Evolutionary conservation across 2,797 vertebrate species (phyloP), one percentile per base, ranked within the genome.

Genomic region (Pangasius macronema): DNA sequence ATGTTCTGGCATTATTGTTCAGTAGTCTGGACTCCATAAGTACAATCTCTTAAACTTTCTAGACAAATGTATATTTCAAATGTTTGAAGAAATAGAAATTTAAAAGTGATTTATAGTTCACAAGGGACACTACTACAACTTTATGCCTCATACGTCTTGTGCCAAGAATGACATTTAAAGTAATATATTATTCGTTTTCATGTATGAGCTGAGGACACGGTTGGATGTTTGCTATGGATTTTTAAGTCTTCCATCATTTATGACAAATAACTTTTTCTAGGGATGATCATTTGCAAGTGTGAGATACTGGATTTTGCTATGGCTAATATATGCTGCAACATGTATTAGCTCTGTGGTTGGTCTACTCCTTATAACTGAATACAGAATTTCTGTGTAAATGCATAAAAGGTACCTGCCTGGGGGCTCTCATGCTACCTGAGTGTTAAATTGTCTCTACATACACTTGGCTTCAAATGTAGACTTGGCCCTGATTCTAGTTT

Each of bases 401-500:
- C n/a, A 79, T 13, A 10, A 84, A 79, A 10, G 22, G 6, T 82
- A 75, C 83, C 57, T 82, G 79, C 68, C 27, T 65, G 57, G 76
- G 68, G 83, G 84, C 61, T 61, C n/a, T 51, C 4, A n/a, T 57
- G 33, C 49, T 82, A 85, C 82, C 53, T 85, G 49, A 88, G 46
- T 24, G 46, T 63, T 46, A 14, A 30, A 73, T 55, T 30, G 24
- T 93, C 93, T 93, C 91, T 92, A 94, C 93, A 92, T 93, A 92
- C 89, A 91, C 89, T 1, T 59, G 84, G 91, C 93, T 90, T 92
- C 81, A 92, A 85, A 91, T 91, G 85, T 0, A 84, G 82, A 92
- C 94, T 95, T 94, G 93, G 93, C 92, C 92, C 91, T 91, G 11
- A 75, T 77, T 70, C 82, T 92, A 94, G 94, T 94, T 96, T 94